Percentiles rank a stretch among this genome's conserved stretches.
Evolutionary conservation across 2,888 invertebrate genomes (phyloP).

Genomic region (Caenorhabditis afra): DNA sequence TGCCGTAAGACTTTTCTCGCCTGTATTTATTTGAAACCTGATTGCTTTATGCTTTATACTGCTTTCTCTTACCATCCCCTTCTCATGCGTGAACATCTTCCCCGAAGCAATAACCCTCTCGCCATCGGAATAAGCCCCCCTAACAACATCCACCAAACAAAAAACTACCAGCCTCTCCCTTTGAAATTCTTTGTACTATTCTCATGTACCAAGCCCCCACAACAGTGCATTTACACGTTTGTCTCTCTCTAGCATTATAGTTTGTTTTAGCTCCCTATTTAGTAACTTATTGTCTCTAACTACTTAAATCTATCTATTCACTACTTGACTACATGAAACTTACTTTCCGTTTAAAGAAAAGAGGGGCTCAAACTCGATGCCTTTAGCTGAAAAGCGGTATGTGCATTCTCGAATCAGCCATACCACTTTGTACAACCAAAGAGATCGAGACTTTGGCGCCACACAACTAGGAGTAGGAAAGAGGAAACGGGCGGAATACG

Average conservation of each 20-base stretch:
- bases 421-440: conserved; percentile 67
- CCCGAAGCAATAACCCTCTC: conserved; percentile 7
- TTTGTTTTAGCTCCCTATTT: conserved; percentile 38
- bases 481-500: background rate
- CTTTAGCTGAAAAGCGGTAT: conserved; percentile 63
- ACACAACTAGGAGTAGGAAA: background rate
- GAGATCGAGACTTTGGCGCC: conserved; percentile 41
- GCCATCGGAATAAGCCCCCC: background rate
- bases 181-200: conserved; percentile 5
- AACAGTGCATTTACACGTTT: conserved; percentile 27
- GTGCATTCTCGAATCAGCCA: conserved; percentile 28
- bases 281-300: conserved; percentile 40
- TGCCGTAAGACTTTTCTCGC: conserved; percentile 15
- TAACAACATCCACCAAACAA: no score
- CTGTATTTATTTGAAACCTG: conserved; percentile 14
- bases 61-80: conserved; percentile 11
- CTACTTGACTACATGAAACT: conserved; percentile 5
- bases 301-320: conserved; percentile 22
- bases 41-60: conserved; percentile 2
- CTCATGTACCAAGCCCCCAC: conserved; percentile 1
- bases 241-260: conserved; percentile 29
- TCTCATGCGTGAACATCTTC: conserved; percentile 12
- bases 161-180: no score
- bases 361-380: conserved; percentile 25
- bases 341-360: conserved; percentile 7